A percentile compares a stretch with the other conserved stretches of the same genome.
Conservation (phyloP, 1,140 invertebrate genomes). For the Drosophila tsacasi region DNA sequence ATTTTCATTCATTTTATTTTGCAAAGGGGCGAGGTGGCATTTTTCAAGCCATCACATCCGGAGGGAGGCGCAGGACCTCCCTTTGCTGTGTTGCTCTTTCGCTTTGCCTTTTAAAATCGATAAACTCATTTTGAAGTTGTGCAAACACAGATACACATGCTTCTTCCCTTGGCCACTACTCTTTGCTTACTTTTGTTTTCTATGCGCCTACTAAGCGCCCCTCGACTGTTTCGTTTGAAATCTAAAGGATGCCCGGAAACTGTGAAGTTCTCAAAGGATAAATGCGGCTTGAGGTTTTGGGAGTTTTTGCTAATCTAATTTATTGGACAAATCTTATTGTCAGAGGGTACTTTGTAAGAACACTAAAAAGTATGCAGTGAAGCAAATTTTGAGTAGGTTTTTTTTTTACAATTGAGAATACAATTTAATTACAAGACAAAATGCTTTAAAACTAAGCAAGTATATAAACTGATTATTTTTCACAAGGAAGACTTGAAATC, state of each 20-base stretch:
- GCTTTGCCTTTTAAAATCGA: conserved; percentile 77
- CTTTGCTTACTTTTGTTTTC: conserved; percentile 78
- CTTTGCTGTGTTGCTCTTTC: conserved; percentile 60
- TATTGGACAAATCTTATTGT: conserved; percentile 19
- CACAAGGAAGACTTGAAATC: no score
- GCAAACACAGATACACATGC: conserved; percentile 43
- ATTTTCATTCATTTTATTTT: conserved; percentile 48
- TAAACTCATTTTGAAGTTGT: conserved; percentile 84
- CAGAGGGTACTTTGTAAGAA: not conserved
- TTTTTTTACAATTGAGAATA: not conserved
- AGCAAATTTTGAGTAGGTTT: not conserved
- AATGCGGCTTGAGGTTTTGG: conserved; percentile 45
- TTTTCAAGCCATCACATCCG: conserved; percentile 34
- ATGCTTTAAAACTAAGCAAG: no score
- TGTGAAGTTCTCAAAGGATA: conserved; percentile 5
- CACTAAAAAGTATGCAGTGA: not conserved
- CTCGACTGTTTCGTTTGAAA: not conserved
- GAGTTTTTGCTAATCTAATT: conserved; percentile 73
- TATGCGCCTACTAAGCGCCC: conserved; percentile 55
- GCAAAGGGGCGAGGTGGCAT: not conserved
- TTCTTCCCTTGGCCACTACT: conserved; percentile 10
- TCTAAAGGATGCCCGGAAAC: conserved; percentile 1
- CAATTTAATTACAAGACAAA: no score
- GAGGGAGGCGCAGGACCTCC: conserved; percentile 24
- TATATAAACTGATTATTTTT: no score